A percentile compares a stretch with the other conserved stretches of the same genome.
Evolutionary conservation across 2,888 invertebrate species (phyloP).

Genomic region (Clusia tigrina): DNA sequence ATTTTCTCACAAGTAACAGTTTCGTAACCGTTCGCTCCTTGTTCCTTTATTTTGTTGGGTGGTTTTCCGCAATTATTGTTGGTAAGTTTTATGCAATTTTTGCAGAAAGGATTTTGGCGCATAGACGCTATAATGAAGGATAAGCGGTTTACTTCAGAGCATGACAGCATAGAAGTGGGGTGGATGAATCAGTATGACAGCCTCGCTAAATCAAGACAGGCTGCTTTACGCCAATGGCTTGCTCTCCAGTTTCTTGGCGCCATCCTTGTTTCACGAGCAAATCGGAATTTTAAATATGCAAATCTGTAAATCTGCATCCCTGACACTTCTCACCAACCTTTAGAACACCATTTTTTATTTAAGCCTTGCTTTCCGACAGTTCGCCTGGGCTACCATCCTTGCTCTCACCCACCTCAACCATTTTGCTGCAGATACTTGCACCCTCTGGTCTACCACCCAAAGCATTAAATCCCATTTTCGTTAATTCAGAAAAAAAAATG

Average conservation of each 20-base stretch:
- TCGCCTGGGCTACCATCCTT: too few species aligned
- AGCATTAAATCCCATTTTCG: background rate
- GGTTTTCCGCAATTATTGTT: too few species aligned
- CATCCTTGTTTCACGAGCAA: too few species aligned
- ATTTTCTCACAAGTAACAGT: conserved; percentile 31
- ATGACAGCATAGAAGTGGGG: too few species aligned
- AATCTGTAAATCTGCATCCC: conserved; percentile 26
- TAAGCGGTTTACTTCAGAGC: conserved; percentile 14
- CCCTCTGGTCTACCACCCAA: too few species aligned
- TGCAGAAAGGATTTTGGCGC: conserved; percentile 17
- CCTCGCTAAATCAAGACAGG: background rate
- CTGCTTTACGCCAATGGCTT: too few species aligned
- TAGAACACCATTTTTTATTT: conserved; percentile 24
- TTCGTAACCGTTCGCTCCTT: conserved; percentile 24
- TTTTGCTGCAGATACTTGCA: too few species aligned
- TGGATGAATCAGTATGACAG: too few species aligned
- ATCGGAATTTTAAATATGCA: conserved; percentile 25
- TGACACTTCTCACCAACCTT: background rate
- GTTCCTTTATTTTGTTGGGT: too few species aligned
- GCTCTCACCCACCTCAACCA: too few species aligned
- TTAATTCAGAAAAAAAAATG: conserved; percentile 30
- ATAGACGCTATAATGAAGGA: conserved; percentile 4
- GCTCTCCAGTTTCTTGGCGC: conserved; percentile 17
- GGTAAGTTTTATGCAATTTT: too few species aligned
- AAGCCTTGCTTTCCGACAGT: conserved; percentile 10